These are phyloP conservation scores for Micropterix aruncella DNA, from an alignment of 2,888 invertebrate genomes.

Conservation along the genomic window DNA sequence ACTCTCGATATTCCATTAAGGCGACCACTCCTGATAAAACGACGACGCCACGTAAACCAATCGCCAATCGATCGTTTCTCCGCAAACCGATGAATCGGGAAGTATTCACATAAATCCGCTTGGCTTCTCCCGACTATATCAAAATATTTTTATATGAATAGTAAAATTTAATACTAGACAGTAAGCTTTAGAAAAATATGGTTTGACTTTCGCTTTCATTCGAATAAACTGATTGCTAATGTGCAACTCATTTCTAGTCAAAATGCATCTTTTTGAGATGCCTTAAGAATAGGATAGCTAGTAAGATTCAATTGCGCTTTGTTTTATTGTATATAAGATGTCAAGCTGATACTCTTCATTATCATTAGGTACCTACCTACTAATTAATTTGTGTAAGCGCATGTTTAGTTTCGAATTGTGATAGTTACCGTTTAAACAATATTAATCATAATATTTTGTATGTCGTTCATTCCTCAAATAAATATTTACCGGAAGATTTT, in stretches of 20 bases:
- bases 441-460: neutral
- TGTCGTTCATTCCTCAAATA: neutral
- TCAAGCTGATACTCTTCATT: too few species aligned
- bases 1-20: conserved; percentile 17
- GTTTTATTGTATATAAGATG: too few species aligned
- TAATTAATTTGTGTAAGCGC: neutral
- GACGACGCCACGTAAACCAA: neutral
- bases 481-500: neutral
- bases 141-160: too few species aligned
- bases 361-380: too few species aligned
- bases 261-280: neutral
- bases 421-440: neutral
- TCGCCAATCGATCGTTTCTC: neutral
- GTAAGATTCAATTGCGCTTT: too few species aligned
- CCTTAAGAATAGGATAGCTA: neutral
- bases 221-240: too few species aligned
- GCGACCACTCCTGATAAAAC: neutral
- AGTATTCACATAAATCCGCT: neutral
- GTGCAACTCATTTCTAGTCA: neutral
- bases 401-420: neutral
- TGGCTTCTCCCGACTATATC: too few species aligned
- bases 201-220: too few species aligned
- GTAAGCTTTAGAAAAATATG: too few species aligned
- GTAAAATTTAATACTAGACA: too few species aligned
- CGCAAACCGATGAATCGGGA: neutral